These are phyloP conservation scores for Eustalomyia histrio DNA, from an alignment of 2,888 invertebrate species.

Conservation along the genomic window DNA sequence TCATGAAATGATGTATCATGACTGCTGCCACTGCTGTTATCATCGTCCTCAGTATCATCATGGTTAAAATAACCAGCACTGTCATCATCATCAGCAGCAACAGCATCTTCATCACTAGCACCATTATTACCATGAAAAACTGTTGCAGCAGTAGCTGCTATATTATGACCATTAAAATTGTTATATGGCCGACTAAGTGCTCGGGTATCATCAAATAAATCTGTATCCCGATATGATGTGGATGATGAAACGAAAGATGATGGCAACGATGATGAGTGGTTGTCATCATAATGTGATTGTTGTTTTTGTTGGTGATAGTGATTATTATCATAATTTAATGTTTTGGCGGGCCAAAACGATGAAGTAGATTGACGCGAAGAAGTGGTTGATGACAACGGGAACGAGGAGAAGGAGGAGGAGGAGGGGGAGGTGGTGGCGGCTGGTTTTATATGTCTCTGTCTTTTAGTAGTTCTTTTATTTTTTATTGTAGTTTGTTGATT, in stretches of 20 bases:
- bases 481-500: slow-evolving; percentile 8
- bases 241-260: slow-evolving; percentile 21
- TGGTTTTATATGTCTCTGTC: slow-evolving; percentile 45
- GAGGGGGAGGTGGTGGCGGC: too few species aligned
- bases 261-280: slow-evolving; percentile 31
- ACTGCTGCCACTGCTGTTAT: slow-evolving; percentile 12
- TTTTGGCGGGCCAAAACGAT: slow-evolving; percentile 45
- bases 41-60: slow-evolving; percentile 22
- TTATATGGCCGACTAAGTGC: slow-evolving; percentile 33
- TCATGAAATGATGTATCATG: slow-evolving; percentile 54
- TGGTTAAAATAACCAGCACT: slow-evolving; percentile 17
- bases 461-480: slow-evolving; percentile 53
- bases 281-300: slow-evolving; percentile 42
- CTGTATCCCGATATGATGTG: slow-evolving; percentile 23
- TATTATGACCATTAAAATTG: slow-evolving; percentile 14
- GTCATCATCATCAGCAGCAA: slow-evolving; percentile 24
- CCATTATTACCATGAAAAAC: background rate
- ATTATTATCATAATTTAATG: slow-evolving; percentile 46
- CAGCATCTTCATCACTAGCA: slow-evolving; percentile 23
- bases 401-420: too few species aligned
- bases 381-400: background rate
- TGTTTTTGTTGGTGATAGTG: slow-evolving; percentile 46
- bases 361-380: background rate
- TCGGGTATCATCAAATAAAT: slow-evolving; percentile 35
- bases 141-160: background rate